Conservation (phyloP, 2,888 invertebrate genomes). For the Colostygia pectinataria region DNA sequence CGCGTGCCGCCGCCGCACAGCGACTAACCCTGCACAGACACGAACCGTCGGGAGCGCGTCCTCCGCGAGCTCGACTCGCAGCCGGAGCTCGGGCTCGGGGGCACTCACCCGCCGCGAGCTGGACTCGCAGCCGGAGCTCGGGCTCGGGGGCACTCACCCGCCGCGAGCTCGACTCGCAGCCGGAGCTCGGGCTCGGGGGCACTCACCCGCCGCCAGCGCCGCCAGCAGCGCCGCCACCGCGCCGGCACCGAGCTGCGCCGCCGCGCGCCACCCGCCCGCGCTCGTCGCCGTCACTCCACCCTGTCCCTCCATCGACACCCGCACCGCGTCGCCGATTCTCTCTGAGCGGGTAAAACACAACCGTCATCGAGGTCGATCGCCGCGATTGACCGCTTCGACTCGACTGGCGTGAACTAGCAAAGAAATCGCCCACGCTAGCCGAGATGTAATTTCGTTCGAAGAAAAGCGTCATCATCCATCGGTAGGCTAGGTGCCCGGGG, state of each 20-base stretch:
- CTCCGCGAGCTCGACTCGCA: no score
- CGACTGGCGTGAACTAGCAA: no score
- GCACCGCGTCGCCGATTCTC: conserved; percentile 55
- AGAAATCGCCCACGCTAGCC: no score
- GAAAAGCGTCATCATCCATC: no score
- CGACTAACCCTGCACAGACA: conserved; percentile 7
- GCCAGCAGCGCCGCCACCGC: conserved; percentile 46
- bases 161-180: conserved; percentile 43
- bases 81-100: no score
- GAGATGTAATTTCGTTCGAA: no score
- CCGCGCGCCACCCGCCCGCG: conserved; percentile 38
- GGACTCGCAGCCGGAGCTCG: no score
- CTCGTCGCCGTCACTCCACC: conserved; percentile 29
- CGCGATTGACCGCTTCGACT: no score
- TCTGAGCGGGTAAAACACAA: conserved; percentile 43
- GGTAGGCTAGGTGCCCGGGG: no score
- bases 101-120: no score
- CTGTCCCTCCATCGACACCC: conserved; percentile 41
- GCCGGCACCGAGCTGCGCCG: conserved; percentile 47
- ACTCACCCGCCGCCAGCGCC: conserved; percentile 35
- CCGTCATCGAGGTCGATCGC: background rate
- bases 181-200: no score
- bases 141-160: background rate
- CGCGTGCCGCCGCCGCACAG: conserved; percentile 26
- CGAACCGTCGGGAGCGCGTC: no score